Evolutionary conservation across 2,888 invertebrate species (phyloP), one percentile per base, ranked within the genome.

Genomic region (Shargacucullia verbasci): DNA sequence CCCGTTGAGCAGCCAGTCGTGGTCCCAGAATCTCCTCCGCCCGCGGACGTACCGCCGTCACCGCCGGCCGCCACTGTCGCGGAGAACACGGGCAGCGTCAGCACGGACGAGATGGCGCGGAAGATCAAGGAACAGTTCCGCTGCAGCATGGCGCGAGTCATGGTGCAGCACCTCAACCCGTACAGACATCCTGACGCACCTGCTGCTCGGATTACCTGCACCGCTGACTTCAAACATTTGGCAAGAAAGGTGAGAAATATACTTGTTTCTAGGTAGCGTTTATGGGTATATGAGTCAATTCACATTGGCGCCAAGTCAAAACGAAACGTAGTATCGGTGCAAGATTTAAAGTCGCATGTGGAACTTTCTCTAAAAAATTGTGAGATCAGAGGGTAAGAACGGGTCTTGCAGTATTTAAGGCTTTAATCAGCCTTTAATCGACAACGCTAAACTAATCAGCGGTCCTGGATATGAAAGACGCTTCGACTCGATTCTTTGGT

Each of bases 191-290:
- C 96, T 0, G 97, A 97, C 70, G 99, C 99, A 80, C 96, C 96
- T 73, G 94, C 96, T 64, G 99, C 98, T 0, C 94, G 97, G 73
- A 99, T 99, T 77, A 96, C 96, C 2, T 97, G 96, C 81, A 98
- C 97, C 0, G 98, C 98, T 40, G 99, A 99, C 88, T 98, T 99
- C 88, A 99, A 99, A 86, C 98, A 98, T 92, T 95, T 99, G 53
- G 98, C 99, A 3, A 95, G 98, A 90, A 99, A 99, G 96, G 98
- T 98, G 88, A 81, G 82, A 12, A 20, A 0, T 13, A 10, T 5
- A 29, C 10, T 10, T 4, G 15, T 20, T 13, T 37, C 12, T 13
- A 37, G 14, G 13, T 37, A 29, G 8, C 29, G 9, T 6, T 9
- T 4, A 20, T 3, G 20, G 20, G 2, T 20, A 20, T 20, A 20